phyloP scores from a whole-genome alignment of 2,888 invertebrate genomes.

The Xanthia icteritia region DNA sequence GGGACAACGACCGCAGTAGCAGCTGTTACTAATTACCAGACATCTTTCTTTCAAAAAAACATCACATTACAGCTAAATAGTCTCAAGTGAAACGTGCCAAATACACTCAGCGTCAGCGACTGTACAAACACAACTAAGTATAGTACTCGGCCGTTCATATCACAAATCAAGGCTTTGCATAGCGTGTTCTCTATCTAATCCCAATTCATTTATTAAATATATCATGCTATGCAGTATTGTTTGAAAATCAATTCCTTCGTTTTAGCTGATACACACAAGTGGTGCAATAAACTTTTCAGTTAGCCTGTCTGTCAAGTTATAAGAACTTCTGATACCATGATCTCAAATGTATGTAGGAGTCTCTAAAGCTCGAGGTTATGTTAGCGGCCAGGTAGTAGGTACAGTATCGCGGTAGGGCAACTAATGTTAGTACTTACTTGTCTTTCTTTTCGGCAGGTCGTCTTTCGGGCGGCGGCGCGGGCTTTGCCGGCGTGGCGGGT shows the following conservation, averaged over 20 bases:
- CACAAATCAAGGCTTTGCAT: background rate
- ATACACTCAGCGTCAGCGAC: conserved; percentile 28
- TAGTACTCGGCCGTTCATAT: background rate
- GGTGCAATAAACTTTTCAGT: background rate
- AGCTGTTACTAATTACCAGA: conserved; percentile 16
- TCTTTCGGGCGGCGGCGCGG: conserved; percentile 70
- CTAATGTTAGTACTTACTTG: conserved; percentile 77
- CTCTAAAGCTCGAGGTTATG: background rate
- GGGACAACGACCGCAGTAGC: conserved; percentile 17
- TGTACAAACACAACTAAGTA: conserved; percentile 23
- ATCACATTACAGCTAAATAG: conserved; percentile 1
- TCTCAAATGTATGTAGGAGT: background rate
- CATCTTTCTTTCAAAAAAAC: conserved; percentile 26
- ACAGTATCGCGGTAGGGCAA: background rate
- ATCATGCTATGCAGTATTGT: background rate
- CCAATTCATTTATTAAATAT: background rate
- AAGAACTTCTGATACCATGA: background rate
- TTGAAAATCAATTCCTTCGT: background rate
- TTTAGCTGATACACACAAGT: background rate
- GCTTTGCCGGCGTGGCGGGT: conserved; percentile 79
- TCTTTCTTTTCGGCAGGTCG: conserved; percentile 81
- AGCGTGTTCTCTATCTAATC: background rate
- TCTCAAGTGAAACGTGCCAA: conserved; percentile 17
- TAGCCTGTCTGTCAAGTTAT: background rate
- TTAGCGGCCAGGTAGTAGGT: background rate